Conservation (phyloP, 2,888 invertebrate species). For the Dichetophora obliterata region DNA sequence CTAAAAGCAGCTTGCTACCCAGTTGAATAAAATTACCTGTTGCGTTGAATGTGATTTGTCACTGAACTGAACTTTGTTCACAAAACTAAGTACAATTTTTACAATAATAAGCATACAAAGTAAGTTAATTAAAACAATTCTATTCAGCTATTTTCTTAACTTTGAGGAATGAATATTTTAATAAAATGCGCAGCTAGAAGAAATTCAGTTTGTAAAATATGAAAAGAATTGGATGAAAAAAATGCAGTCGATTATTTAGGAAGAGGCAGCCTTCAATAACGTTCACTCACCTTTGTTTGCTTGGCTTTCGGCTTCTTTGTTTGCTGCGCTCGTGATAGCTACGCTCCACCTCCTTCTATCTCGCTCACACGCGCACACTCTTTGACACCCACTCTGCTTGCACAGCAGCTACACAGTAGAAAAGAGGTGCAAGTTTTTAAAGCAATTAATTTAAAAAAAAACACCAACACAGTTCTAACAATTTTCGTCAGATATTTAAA, state of each 20-base stretch:
- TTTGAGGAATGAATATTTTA: too few relatives aligned
- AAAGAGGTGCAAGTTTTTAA: background rate
- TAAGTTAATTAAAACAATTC: too few relatives aligned
- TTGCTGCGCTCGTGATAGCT: background rate
- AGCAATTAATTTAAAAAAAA: background rate
- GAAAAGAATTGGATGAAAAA: too few relatives aligned
- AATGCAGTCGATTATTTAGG: conserved; percentile 10
- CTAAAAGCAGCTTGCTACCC: too few relatives aligned
- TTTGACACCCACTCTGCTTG: background rate
- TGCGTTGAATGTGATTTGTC: too few relatives aligned
- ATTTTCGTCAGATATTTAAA: background rate
- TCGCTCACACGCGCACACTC: background rate
- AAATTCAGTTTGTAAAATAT: too few relatives aligned
- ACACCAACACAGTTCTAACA: background rate
- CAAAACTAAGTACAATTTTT: too few relatives aligned
- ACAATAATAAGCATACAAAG: too few relatives aligned
- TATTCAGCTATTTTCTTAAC: too few relatives aligned
- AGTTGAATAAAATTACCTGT: too few relatives aligned
- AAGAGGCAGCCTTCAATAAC: conserved; percentile 19
- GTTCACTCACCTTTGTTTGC: conserved; percentile 42
- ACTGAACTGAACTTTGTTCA: too few relatives aligned
- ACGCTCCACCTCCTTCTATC: background rate
- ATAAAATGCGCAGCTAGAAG: too few relatives aligned
- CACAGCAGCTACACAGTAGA: background rate
- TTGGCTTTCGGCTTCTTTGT: background rate